Conservation (phyloP, 2,888 invertebrate genomes). For the Amblyjoppa proteus region DNA sequence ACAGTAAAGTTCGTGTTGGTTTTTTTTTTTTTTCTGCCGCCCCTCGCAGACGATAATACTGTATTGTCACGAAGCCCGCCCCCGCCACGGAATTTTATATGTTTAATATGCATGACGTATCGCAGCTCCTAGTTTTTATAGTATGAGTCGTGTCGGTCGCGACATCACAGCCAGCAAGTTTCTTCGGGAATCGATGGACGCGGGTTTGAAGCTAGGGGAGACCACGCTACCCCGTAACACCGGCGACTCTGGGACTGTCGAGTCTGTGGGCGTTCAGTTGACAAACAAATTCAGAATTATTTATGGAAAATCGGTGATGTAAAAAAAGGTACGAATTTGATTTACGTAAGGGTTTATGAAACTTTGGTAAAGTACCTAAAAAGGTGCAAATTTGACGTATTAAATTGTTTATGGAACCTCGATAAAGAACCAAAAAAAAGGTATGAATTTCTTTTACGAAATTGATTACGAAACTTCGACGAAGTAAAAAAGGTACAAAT, state of each 20-base stretch:
- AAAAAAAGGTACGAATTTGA: neutral
- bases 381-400: neutral
- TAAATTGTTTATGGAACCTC: too few relatives aligned
- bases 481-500: too few relatives aligned
- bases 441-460: neutral
- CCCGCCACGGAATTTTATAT: neutral
- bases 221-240: conserved; percentile 9
- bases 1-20: neutral
- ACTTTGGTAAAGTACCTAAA: neutral
- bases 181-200: conserved; percentile 62
- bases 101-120: conserved; percentile 20
- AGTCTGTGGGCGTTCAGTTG: neutral
- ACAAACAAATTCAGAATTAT: neutral
- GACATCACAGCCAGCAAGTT: conserved; percentile 59
- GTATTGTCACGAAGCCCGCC: conserved; percentile 60
- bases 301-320: neutral
- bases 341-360: neutral
- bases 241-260: neutral
- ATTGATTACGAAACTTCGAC: too few relatives aligned
- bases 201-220: conserved; percentile 30
- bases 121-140: conserved; percentile 14
- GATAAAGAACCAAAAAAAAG: neutral
- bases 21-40: neutral
- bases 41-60: conserved; percentile 33
- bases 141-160: conserved; percentile 52